Base-by-base conservation (phyloP, 2,888 invertebrate species). In the Spilosoma lubricipeda region DNA sequence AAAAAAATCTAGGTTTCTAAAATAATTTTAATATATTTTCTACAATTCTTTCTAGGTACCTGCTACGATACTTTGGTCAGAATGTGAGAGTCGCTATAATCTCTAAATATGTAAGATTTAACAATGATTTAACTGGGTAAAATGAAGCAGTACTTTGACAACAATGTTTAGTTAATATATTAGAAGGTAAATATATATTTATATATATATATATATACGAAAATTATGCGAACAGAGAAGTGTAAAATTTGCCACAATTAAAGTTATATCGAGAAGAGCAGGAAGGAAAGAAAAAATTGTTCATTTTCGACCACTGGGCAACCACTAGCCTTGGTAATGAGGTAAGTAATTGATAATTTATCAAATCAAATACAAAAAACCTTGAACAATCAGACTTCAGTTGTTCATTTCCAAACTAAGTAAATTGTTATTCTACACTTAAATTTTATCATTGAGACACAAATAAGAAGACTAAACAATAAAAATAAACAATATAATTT, bases 401-500 rank as follows among this genome's bases (percentile, higher is more conserved):
- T 18, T 63, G 30, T 18, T 63, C 1, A 63, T 30, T 63, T 63
- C 3, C 13, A 30, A 30, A 30, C 1, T 18, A 8, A 30, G 7
- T 30, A 30, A 18, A 30, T 63, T 30, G 15, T 63, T 63, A 63
- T 63, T 18, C 2, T 30, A 63, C 18, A 63, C 63, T 15, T 18
- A 30, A 30, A 15, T 63, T 56, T 63, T 63, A 63, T 63, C 30
- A 30, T 30, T 3, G 8, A 63, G 30, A 63, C 63, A 18, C 15
- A 63, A 63, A 63, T 15, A 63, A 63, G 63, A 30, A 63, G 63
- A 69, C 33, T 36, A 56, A 59, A 18, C 9, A 70, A 70, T 72
- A 79, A 77, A 80, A 77, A 69, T 71, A 79, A 75, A 76, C 42
- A 66, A 76, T 75, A 67, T 75, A 75, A 76, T 75, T 76, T 70